A percentile compares a stretch with the other conserved stretches of the same genome.
Conservation (phyloP, 2,888 invertebrate species). For the Andrena praecox region DNA sequence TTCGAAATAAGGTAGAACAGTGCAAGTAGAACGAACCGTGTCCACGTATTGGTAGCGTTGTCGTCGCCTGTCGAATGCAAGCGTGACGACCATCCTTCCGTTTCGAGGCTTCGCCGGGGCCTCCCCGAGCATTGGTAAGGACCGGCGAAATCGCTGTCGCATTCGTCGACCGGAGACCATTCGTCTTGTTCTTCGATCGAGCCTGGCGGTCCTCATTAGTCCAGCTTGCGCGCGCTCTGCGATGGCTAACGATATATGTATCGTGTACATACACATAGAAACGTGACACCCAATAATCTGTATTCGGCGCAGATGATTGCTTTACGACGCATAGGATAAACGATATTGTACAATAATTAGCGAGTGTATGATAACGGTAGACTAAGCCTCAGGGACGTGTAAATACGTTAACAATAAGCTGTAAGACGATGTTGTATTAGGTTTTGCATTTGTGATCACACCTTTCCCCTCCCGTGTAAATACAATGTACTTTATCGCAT, state of each 20-base stretch:
- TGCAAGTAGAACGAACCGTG: conserved; percentile 43
- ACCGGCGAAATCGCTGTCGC: neutral
- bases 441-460: conserved; percentile 78
- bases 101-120: neutral
- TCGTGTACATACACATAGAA: conserved; percentile 55
- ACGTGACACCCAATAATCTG: conserved; percentile 51
- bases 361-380: conserved; percentile 73
- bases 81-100: conserved; percentile 8
- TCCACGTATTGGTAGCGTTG: conserved; percentile 31
- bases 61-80: conserved; percentile 37
- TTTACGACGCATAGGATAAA: conserved; percentile 65
- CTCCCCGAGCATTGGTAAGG: neutral
- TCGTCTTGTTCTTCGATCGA: neutral
- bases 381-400: conserved; percentile 80
- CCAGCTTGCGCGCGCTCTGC: conserved; percentile 51
- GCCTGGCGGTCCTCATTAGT: conserved; percentile 3
- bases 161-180: neutral
- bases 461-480: conserved; percentile 72
- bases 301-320: conserved; percentile 55
- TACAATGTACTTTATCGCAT: conserved; percentile 77
- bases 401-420: conserved; percentile 78
- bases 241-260: conserved; percentile 52
- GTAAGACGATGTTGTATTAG: conserved; percentile 74
- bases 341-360: conserved; percentile 72
- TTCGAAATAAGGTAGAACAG: conserved; percentile 28